Base-by-base conservation (phyloP, 2,113 vertebrate genomes). In the Gnathochromis pfefferi region DNA sequence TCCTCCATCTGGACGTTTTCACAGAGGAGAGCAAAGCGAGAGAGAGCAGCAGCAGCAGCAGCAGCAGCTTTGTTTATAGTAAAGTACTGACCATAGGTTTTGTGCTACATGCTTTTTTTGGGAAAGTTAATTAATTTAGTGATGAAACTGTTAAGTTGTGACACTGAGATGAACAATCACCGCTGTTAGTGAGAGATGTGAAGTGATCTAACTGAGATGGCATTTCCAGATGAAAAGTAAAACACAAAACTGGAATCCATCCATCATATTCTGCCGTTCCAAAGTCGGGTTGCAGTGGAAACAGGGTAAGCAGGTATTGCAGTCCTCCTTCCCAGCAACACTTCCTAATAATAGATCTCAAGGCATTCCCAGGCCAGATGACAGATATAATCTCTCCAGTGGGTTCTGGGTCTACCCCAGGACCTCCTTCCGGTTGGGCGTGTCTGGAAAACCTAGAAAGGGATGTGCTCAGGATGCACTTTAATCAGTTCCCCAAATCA, bases 341-440 rank as follows among this genome's bases (percentile, higher is more conserved):
- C 8, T 10, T 31, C 17, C 26, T 17, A 49, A 31, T 49, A 19
- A 49, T 75, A 75, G 40, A 28, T n/a, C 26, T 28, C 7, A 26
- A 31, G 42, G 70, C 42, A 49, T 78, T 78, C 45, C 45, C 23
- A 49, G 42, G 42, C 42, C 70, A 78, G 70, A 49, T 49, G 42
- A 49, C 9, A 78, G 9, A 49, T 19, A 19, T 75, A 78, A 78
- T 49, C 26, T 49, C 70, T n/a, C 70, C 4, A 1, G 70, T 47
- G 42, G 70, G 42, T 75, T 75, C 70, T 75, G 70, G 68, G 70
- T 19, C 70, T 75, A 47, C 42, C 70, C 68, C 70, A 47, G 70
- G 42, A 10, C 45, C 70, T 7, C 42, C 40, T 75, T 47, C 42
- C 2, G 2, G 42, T 78, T 78, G 60, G 17, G 60, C 5, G 60